Evolutionary conservation across 2,113 vertebrate species (phyloP).

Genomic region (Ageneiosus marmoratus): DNA sequence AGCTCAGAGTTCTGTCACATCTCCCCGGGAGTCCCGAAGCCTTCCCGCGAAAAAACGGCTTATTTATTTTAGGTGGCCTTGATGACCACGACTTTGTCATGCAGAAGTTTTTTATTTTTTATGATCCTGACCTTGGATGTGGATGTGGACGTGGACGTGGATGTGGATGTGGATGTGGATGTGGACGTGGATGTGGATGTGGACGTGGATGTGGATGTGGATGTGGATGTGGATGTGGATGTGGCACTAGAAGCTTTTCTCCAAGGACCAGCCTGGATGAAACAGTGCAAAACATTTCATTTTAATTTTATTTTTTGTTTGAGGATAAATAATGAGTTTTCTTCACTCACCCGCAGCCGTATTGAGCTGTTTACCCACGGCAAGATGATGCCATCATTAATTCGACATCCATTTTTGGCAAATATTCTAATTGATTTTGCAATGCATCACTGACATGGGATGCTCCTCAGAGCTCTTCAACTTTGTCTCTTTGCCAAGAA

Average conservation of each 20-base stretch:
- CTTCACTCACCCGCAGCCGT: conserved; percentile 27
- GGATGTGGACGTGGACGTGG: neutral
- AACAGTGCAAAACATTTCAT: neutral
- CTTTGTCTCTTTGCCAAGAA: conserved; percentile 42
- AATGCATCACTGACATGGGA: conserved; percentile 42
- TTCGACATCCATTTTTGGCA: conserved; percentile 49
- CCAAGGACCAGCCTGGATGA: neutral
- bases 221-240: too few relatives aligned
- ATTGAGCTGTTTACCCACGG: conserved; percentile 53
- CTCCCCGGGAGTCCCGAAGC: conserved; percentile 37
- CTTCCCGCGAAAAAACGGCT: conserved; percentile 50
- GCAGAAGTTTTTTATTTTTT: neutral
- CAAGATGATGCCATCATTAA: conserved; percentile 53
- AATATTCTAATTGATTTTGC: conserved; percentile 53
- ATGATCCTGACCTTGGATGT: neutral
- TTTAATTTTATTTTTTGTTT: conserved; percentile 11
- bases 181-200: too few relatives aligned
- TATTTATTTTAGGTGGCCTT: conserved; percentile 56
- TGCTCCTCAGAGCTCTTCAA: conserved; percentile 29
- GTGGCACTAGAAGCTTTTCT: neutral
- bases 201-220: too few relatives aligned
- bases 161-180: too few relatives aligned
- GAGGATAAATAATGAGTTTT: conserved; percentile 39
- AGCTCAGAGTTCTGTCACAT: conserved; percentile 57
- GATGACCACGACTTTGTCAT: conserved; percentile 35